Percentiles rank a stretch among this genome's conserved stretches.
Evolutionary conservation across 1,140 invertebrate species (phyloP).

Genomic region (Listronotus oregonensis): DNA sequence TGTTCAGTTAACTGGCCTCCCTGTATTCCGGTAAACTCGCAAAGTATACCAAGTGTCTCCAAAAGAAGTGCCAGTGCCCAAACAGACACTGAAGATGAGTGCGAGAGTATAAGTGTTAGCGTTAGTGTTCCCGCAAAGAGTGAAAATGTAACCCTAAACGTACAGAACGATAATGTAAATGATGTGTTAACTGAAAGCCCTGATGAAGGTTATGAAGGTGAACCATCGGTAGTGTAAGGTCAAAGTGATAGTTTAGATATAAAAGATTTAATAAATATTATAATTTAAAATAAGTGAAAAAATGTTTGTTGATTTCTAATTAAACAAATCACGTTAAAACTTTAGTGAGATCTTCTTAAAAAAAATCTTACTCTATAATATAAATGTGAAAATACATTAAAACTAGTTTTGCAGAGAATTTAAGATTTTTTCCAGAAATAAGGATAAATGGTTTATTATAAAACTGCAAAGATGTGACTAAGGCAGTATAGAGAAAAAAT

Average conservation of each 20-base stretch:
- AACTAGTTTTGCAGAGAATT: too few species aligned
- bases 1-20: conserved; percentile 57
- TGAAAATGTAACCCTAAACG: conserved; percentile 13
- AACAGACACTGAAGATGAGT: conserved; percentile 60
- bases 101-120: conserved; percentile 47
- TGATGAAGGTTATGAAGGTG: conserved; percentile 85
- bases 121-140: conserved; percentile 26
- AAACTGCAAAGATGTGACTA: too few species aligned
- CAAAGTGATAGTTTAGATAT: not conserved
- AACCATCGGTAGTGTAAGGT: conserved; percentile 57
- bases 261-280: too few species aligned
- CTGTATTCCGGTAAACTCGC: conserved; percentile 50
- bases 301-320: too few species aligned
- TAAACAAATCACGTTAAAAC: too few species aligned
- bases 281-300: too few species aligned
- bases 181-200: conserved; percentile 80
- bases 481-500: too few species aligned
- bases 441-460: too few species aligned
- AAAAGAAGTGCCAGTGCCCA: conserved; percentile 64
- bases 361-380: too few species aligned
- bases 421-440: too few species aligned
- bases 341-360: too few species aligned
- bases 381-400: too few species aligned
- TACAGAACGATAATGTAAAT: conserved; percentile 30
- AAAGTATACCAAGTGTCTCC: conserved; percentile 40